Evolutionary conservation across 2,888 invertebrate species (phyloP).

Genomic region (Platycheirus rosarum): DNA sequence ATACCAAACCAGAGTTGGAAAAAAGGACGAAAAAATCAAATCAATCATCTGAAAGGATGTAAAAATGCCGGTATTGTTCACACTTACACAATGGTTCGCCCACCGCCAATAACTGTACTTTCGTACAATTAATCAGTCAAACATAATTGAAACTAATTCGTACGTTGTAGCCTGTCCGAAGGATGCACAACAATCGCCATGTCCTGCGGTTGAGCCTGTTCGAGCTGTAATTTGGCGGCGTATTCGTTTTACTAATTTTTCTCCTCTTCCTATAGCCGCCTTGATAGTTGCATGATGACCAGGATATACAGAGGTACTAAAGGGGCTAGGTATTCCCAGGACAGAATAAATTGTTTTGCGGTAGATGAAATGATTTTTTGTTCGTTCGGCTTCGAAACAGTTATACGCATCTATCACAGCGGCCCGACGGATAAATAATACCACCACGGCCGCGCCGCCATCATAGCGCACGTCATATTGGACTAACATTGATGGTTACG

Average conservation of each 20-base stretch:
- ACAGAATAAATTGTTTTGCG: constrained; percentile 67
- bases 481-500: constrained; percentile 64
- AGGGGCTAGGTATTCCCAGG: constrained; percentile 31
- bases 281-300: background rate
- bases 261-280: background rate
- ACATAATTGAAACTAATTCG: constrained; percentile 73
- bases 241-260: constrained; percentile 53
- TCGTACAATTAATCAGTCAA: constrained; percentile 67
- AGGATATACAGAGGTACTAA: background rate
- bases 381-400: constrained; percentile 24
- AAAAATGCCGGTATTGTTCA: constrained; percentile 16
- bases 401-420: constrained; percentile 29
- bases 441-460: constrained; percentile 25
- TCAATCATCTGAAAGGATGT: constrained; percentile 53
- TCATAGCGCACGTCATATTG: constrained; percentile 56
- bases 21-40: constrained; percentile 48
- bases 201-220: constrained; percentile 56
- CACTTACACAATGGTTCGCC: constrained; percentile 2
- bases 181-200: constrained; percentile 46
- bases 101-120: constrained; percentile 32
- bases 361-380: constrained; percentile 44
- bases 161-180: constrained; percentile 47
- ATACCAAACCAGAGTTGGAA: background rate
- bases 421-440: constrained; percentile 53
- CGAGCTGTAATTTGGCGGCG: constrained; percentile 58